Evolutionary conservation across 2,113 vertebrate species (phyloP), one percentile per base, ranked within the genome.

Genomic region (Pelecanoides urinatrix): DNA sequence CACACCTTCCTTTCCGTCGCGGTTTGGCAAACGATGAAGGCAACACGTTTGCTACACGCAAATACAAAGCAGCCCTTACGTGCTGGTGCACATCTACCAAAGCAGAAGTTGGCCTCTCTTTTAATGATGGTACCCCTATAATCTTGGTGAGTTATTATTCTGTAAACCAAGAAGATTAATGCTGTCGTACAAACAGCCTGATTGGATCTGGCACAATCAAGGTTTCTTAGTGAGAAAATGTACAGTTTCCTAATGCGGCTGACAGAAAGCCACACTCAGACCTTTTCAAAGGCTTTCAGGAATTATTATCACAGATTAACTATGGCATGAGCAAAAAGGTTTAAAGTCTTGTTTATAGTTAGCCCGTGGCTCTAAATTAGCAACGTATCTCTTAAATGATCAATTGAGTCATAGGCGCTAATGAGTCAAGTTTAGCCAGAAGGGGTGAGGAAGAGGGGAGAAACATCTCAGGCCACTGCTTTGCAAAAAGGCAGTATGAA

Each of bases 221-320:
- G 97, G 92, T 98, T 98, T 98, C 79, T 80, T 68, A 93, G 98
- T 96, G 97, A 96, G 97, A 98, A 98, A 98, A 95, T 58, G 86
- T 87, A 88, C 94, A 93, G 94, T 96, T 97, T 90, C 83, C 91
- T 98, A 97, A 97, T 97, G 96, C 81, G 16, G 92, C 95, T 98
- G 98, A 98, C 97, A 98, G 96, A 97, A 94, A 98, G 92, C 93
- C 62, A 87, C 90, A 76, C 88, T 97, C 95, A 98, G 98, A 98
- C 98, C 97, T 98, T 98, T 98, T 98, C 98, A 98, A 96, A 98
- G 94, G 91, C 90, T 97, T 96, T 98, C 97, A 98, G 96, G 96
- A 97, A 75, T 97, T 98, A 97, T 98, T 96, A 97, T 27, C 96
- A 44, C 95, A 98, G 97, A 98, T 98, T 97, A 97, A 96, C 77